phyloP scores from a whole-genome alignment of 1,140 invertebrate genomes.

The Dreissena polymorpha region DNA sequence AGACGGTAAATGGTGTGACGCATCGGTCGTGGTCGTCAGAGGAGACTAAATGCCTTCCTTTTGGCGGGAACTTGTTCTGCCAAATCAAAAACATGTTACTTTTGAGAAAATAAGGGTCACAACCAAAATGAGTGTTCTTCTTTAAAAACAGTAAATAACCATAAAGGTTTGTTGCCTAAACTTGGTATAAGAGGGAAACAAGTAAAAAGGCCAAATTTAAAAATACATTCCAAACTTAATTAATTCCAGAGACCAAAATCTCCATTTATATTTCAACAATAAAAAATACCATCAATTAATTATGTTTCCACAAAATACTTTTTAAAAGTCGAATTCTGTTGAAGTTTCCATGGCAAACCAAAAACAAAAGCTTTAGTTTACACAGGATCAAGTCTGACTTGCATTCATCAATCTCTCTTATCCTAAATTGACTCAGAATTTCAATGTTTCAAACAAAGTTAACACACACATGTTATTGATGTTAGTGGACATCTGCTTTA shows the following conservation, averaged over 20 bases:
- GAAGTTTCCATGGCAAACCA: not conserved
- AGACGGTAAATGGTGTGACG: too few species aligned
- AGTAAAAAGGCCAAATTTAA: constrained; percentile 5
- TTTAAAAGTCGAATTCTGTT: not conserved
- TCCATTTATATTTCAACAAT: too few species aligned
- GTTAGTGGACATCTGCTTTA: constrained; percentile 12
- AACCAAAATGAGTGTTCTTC: not conserved
- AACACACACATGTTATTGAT: constrained; percentile 11
- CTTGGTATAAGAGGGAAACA: constrained; percentile 38
- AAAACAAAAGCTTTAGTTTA: not conserved
- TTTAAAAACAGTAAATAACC: not conserved
- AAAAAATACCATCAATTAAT: not conserved
- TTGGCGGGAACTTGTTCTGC: not conserved
- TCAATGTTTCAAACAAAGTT: not conserved
- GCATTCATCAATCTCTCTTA: constrained; percentile 8
- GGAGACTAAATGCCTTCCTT: too few species aligned
- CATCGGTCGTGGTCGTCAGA: too few species aligned
- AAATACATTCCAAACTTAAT: not conserved
- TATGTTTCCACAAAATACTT: constrained; percentile 1
- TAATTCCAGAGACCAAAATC: not conserved
- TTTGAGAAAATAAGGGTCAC: constrained; percentile 9
- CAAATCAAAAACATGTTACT: not conserved
- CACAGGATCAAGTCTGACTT: constrained; percentile 11
- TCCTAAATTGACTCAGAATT: not conserved
- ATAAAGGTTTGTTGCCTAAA: constrained; percentile 15